Evolutionary conservation across 1,140 invertebrate species (phyloP).

Genomic region (Lasioglossum albipes): DNA sequence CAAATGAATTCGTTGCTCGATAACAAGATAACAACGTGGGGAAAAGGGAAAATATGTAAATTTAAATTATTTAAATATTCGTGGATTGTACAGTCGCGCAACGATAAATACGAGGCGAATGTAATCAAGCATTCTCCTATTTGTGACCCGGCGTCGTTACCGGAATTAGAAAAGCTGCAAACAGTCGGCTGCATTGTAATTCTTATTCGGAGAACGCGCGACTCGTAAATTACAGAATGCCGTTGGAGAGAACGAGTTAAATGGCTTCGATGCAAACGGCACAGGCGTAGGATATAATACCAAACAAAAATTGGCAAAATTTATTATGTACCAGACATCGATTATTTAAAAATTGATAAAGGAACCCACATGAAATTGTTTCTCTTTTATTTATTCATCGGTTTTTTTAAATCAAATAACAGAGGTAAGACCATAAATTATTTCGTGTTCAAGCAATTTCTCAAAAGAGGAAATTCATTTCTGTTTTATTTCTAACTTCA

Average conservation of each 20-base stretch:
- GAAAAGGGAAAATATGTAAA: not conserved
- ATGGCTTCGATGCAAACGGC: not conserved
- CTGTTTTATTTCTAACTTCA: too few relatives aligned
- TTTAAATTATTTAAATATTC: too few relatives aligned
- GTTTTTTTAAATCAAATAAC: too few relatives aligned
- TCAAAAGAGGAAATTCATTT: not conserved
- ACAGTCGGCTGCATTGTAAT: not conserved
- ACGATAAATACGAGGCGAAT: not conserved
- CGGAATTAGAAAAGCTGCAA: not conserved
- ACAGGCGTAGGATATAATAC: not conserved
- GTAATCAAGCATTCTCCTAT: not conserved
- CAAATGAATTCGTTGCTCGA: not conserved
- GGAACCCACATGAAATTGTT: too few relatives aligned
- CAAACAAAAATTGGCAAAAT: too few relatives aligned
- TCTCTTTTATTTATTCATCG: too few relatives aligned
- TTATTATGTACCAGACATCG: too few relatives aligned
- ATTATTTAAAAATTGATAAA: too few relatives aligned
- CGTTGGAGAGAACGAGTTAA: not conserved
- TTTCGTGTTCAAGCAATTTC: too few relatives aligned
- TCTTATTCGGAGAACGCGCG: not conserved
- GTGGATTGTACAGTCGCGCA: too few relatives aligned
- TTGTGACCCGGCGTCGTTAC: not conserved
- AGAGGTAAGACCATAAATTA: too few relatives aligned
- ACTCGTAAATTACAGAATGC: conserved; percentile 6
- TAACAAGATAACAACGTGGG: not conserved